A percentile compares a stretch with the other conserved stretches of the same genome.
Evolutionary conservation across 2,888 invertebrate species (phyloP).

Genomic region (Cremastinae sp.): DNA sequence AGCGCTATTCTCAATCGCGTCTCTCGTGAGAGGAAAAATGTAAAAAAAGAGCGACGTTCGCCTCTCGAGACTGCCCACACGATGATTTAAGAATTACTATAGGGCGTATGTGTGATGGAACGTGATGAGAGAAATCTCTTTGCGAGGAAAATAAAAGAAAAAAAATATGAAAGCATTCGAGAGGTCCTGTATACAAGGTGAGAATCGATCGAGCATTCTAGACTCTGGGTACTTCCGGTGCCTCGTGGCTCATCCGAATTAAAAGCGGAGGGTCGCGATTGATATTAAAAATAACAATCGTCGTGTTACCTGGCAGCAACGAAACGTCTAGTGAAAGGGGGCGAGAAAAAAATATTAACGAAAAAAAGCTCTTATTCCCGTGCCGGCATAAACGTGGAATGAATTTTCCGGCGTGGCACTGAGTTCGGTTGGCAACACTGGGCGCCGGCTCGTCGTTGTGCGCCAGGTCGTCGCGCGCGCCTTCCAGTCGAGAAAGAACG

Average conservation of each 20-base stretch:
- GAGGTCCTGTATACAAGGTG: not conserved
- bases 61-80: constrained; percentile 35
- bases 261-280: not conserved
- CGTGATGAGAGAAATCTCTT: constrained; percentile 10
- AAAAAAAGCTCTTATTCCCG: constrained; percentile 10
- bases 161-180: not conserved
- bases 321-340: not conserved
- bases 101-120: constrained; percentile 43
- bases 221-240: constrained; percentile 37
- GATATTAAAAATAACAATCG: not conserved
- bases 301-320: not conserved
- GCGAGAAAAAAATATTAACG: constrained; percentile 10
- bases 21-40: constrained; percentile 3
- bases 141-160: constrained; percentile 12
- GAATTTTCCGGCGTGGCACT: constrained; percentile 46
- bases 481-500: not conserved
- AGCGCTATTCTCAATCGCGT: constrained; percentile 9
- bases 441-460: constrained; percentile 53
- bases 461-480: constrained; percentile 34
- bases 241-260: not conserved
- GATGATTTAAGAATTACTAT: constrained; percentile 12
- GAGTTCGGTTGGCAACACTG: constrained; percentile 62
- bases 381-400: constrained; percentile 39
- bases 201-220: constrained; percentile 55
- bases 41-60: not conserved